These are phyloP conservation scores for Erpetoichthys calabaricus DNA, from an alignment of 2,797 vertebrate genomes.

Conservation along the genomic window DNA sequence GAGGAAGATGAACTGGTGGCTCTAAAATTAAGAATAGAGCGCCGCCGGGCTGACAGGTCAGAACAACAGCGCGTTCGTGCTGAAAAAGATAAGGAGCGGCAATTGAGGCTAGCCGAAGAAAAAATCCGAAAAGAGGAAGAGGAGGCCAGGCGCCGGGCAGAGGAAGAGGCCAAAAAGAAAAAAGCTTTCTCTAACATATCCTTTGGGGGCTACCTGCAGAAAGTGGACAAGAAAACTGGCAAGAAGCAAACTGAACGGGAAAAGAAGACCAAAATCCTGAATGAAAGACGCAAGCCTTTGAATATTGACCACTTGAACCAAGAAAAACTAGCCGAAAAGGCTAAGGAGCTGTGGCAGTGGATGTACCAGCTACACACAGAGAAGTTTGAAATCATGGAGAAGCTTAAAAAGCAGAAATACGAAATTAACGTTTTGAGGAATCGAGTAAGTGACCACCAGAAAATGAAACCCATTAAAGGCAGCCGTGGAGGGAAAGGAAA, in stretches of 20 bases:
- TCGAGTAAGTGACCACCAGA: constrained; percentile 56
- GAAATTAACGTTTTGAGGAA: constrained; percentile 54
- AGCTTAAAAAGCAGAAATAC: constrained; percentile 59
- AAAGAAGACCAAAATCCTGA: constrained; percentile 57
- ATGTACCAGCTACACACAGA: constrained; percentile 50
- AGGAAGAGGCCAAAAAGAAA: constrained; percentile 63
- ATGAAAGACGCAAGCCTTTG: constrained; percentile 51
- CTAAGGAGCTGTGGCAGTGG: constrained; percentile 51
- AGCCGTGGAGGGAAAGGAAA: constrained; percentile 36
- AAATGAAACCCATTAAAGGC: constrained; percentile 44
- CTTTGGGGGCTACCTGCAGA: constrained; percentile 57
- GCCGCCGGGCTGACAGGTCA: constrained; percentile 42
- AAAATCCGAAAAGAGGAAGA: constrained; percentile 48
- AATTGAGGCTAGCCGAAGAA: constrained; percentile 38
- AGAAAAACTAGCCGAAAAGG: constrained; percentile 58
- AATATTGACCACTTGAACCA: constrained; percentile 60
- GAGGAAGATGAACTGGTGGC: constrained; percentile 57
- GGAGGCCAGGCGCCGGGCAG: constrained; percentile 41
- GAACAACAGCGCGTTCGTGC: constrained; percentile 49
- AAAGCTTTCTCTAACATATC: constrained; percentile 55
- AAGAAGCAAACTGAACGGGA: constrained; percentile 58
- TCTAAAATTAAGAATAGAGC: constrained; percentile 49
- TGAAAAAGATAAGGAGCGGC: constrained; percentile 45
- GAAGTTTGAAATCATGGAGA: constrained; percentile 55
- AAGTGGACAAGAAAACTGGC: constrained; percentile 56